phyloP scores from a whole-genome alignment of 2,797 vertebrate species.

The Halcyon smyrnensis region DNA sequence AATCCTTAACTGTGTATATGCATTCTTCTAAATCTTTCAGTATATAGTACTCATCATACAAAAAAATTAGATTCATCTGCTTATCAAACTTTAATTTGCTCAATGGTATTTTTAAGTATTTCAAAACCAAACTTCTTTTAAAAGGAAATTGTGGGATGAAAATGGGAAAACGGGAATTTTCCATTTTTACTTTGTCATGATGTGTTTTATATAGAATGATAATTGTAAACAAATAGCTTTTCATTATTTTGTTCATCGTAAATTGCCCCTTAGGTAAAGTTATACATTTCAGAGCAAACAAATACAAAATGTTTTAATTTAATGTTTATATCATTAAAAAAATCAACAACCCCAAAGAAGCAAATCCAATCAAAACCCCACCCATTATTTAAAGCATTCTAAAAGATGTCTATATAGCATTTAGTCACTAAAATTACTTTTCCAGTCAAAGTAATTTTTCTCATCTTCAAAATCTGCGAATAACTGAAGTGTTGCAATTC shows the following conservation, averaged over 20 bases:
- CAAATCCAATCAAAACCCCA: not conserved
- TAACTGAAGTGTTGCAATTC: not conserved
- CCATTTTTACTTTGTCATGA: constrained; percentile 20
- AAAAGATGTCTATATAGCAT: accelerated
- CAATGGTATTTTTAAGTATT: not conserved
- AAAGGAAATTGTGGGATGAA: not conserved
- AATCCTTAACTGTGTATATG: not conserved
- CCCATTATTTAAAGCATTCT: not conserved
- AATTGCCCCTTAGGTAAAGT: not conserved
- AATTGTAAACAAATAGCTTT: not conserved
- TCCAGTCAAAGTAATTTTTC: not conserved
- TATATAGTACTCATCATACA: not conserved
- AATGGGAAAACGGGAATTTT: not conserved
- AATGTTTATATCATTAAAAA: not conserved
- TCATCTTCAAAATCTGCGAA: not conserved
- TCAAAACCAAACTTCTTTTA: not conserved
- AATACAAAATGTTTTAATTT: not conserved
- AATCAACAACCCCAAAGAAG: not conserved
- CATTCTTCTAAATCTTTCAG: not conserved
- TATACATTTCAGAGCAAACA: not conserved
- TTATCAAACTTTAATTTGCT: not conserved
- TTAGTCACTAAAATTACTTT: not conserved
- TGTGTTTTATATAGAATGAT: not conserved
- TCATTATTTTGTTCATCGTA: not conserved
- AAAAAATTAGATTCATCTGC: not conserved